Conservation (phyloP, 2,888 invertebrate species). For the Drosophila setosimentum region DNA sequence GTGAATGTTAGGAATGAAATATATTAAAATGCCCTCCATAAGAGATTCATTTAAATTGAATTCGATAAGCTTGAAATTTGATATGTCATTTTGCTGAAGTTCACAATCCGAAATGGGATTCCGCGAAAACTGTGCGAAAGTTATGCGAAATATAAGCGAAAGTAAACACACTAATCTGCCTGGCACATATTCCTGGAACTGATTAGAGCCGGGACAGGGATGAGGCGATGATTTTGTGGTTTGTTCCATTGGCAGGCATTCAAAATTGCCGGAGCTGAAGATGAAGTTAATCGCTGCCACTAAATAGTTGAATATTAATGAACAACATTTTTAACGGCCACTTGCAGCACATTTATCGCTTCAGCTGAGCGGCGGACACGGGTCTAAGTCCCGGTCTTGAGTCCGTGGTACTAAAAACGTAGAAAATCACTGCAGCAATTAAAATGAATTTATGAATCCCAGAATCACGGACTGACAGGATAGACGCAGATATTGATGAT, state of each 20-base stretch:
- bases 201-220: conserved; percentile 8
- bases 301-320: conserved; percentile 80
- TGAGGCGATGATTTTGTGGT: not conserved
- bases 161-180: not conserved
- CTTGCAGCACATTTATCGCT: conserved; percentile 68
- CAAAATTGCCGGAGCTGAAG: conserved; percentile 1
- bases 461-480: conserved; percentile 47
- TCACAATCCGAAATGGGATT: not conserved
- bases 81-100: not conserved
- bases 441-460: conserved; percentile 77
- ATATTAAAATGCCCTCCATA: too few relatives aligned
- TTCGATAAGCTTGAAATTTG: not conserved
- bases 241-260: not conserved
- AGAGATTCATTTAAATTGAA: not conserved
- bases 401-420: conserved; percentile 51
- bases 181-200: conserved; percentile 5
- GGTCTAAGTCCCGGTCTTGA: conserved; percentile 41
- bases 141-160: not conserved
- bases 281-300: conserved; percentile 45
- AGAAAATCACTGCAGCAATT: conserved; percentile 80
- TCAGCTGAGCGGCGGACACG: conserved; percentile 43
- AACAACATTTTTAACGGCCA: conserved; percentile 70
- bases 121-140: not conserved
- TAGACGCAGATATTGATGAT: conserved; percentile 6
- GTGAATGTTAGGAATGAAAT: too few relatives aligned